These are phyloP conservation scores for Eulemur mongoz DNA, from an alignment of 2,797 vertebrate genomes.

Conservation along the genomic window DNA sequence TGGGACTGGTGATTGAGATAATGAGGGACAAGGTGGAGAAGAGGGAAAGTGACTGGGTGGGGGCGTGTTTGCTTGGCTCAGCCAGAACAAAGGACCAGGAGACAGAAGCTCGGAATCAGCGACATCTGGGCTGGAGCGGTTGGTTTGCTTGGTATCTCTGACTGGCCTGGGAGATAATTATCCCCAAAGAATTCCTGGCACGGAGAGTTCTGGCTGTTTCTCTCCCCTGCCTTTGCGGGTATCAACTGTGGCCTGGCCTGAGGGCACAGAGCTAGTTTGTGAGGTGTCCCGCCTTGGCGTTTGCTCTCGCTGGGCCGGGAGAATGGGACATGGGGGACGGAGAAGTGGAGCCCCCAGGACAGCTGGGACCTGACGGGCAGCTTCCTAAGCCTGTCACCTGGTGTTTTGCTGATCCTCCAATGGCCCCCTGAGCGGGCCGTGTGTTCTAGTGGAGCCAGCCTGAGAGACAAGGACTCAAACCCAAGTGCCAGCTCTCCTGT, in stretches of 20 bases:
- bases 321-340: background rate
- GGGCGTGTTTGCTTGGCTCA: conserved; percentile 44
- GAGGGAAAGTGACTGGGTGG: conserved; percentile 53
- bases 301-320: accelerated
- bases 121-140: background rate
- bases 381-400: background rate
- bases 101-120: background rate
- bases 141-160: conserved; percentile 25
- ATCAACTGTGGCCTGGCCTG: background rate
- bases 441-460: background rate
- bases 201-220: conserved; percentile 13
- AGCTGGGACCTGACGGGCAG: background rate
- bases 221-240: background rate
- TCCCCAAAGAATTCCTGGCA: conserved; percentile 40
- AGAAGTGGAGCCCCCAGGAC: background rate
- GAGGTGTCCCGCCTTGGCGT: background rate
- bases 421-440: background rate
- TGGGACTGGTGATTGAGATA: conserved; percentile 64
- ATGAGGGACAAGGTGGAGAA: conserved; percentile 47
- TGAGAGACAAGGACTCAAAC: background rate
- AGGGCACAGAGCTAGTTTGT: background rate
- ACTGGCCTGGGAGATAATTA: conserved; percentile 9
- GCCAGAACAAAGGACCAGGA: background rate
- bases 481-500: background rate
- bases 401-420: background rate